Base-by-base conservation (phyloP, 2,113 vertebrate genomes). In the Stegostoma tigrinum region DNA sequence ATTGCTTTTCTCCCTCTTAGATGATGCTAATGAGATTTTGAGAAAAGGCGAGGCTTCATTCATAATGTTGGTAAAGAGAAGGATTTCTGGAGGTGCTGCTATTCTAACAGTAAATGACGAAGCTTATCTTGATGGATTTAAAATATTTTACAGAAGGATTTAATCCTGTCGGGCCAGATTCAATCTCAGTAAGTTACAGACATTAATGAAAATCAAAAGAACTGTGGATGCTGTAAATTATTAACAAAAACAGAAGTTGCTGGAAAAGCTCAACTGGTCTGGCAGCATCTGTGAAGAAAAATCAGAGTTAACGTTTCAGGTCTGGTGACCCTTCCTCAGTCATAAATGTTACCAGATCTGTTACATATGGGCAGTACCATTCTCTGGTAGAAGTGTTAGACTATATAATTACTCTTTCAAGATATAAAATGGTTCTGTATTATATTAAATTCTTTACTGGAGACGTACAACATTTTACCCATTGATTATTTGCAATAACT, bases 151-250 rank as follows among this genome's bases (percentile, higher is more conserved):
- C 24, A 70, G 48, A 68, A 34, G 7, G 4, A 34, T 48, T 27
- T 72, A 52, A 48, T 52, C 38, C 34, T 38, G 34, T 93, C 61
- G 8, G 23, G 89, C n/a, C 61, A 66, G 61, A 23, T 93, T 93
- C 89, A 6, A 38, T n/a, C 19, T 66, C 61, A 93, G 89, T 93
- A 93, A 93, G 89, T 93, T 93, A 66, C 17, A 91, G n/a, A 38
- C 14, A 66, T 66, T 67, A 38, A 5, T 55, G 52, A 64, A 34
- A 10, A 48, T 3, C 48, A 48, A 48, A 48, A 48, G 55, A 55
- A 34, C 48, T 19, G 78, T 64, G 55, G 48, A 48, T 48, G 48
- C 48, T 48, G 48, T 48, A 48, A 48, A 48, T 48, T 3, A 48
- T 2, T 2, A 48, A 48, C 48, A 48, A 48, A 48, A 48, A 48